A percentile compares a stretch with the other conserved stretches of the same genome.
Evolutionary conservation across 2,888 invertebrate species (phyloP).

Genomic region (Pardosa pseudoannulata): DNA sequence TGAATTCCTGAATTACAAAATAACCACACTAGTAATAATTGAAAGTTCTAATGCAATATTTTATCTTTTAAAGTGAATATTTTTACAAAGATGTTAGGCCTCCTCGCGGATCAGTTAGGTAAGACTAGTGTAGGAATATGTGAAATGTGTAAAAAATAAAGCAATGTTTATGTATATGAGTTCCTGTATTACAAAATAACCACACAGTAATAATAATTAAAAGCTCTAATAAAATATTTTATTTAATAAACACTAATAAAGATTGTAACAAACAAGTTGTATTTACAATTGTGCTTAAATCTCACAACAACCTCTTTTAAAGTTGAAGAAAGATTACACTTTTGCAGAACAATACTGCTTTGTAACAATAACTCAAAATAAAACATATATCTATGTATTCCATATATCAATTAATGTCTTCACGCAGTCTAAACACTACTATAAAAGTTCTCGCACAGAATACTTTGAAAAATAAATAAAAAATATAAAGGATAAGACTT

Average conservation of each 20-base stretch:
- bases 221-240: conserved; percentile 39
- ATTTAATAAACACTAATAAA: conserved; percentile 47
- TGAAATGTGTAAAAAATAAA: too few relatives aligned
- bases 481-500: neutral
- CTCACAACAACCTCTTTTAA: neutral
- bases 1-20: neutral
- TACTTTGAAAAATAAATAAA: neutral
- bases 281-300: conserved; percentile 52
- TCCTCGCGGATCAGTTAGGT: too few relatives aligned
- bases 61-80: conserved; percentile 3
- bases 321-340: conserved; percentile 13
- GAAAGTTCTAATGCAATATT: conserved; percentile 30
- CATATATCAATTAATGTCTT: neutral
- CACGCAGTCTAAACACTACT: neutral
- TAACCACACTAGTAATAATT: neutral
- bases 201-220: neutral
- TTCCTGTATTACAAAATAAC: neutral
- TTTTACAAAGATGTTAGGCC: too few relatives aligned
- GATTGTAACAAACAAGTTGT: conserved; percentile 41
- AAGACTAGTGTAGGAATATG: too few relatives aligned
- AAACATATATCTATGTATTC: neutral
- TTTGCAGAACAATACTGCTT: conserved; percentile 5
- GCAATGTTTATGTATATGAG: too few relatives aligned
- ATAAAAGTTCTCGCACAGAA: neutral
- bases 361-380: neutral